Evolutionary conservation across 2,113 vertebrate species (phyloP), one percentile per base, ranked within the genome.

Genomic region (Gallinago undulata): DNA sequence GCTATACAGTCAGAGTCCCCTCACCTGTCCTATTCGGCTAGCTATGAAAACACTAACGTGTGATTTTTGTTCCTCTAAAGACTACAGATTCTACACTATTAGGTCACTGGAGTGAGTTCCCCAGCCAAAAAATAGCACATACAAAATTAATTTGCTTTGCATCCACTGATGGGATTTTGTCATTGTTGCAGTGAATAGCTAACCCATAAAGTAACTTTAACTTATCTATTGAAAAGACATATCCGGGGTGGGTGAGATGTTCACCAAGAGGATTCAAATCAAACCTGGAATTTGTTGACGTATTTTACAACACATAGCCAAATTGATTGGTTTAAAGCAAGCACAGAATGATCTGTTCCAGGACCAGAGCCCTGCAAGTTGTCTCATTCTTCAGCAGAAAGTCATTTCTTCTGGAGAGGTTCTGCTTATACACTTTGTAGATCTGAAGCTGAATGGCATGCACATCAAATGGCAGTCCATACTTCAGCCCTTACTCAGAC

Each of bases 401-500:
- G 48, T 51, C 48, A 89, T 82, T 51, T 88, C 87, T 79, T 76
- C 80, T 37, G 45, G 56, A 53, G 56, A 84, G 60, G 84, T 53
- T 92, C 64, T 84, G 80, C 43, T 28, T 39, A 24, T 22, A 1
- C 4, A 16, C 35, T 72, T 19, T 5, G 10, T 25, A 7, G 28
- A 2, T 72, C 57, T 94, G 91, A 19, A n/a, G 90, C 55, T n/a
- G 51, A 56, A 64, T 48, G 89, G 93, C 57, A 93, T 1, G 87
- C 74, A 87, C 57, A 79, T 64, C 93, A 91, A 87, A 60, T 4
- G 3, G 15, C 66, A 89, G 81, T 37, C 84, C 94, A 96, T 96
- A 96, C 87, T 93, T 96, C 41, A 89, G 81, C 41, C 57, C 95
- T 97, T 96, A 97, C 93, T 95, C 96, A 96, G 91, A 57, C 88